phyloP scores from a whole-genome alignment of 64 coral and sea anemone genomes.

The Hydrozoanthus tunicans region DNA sequence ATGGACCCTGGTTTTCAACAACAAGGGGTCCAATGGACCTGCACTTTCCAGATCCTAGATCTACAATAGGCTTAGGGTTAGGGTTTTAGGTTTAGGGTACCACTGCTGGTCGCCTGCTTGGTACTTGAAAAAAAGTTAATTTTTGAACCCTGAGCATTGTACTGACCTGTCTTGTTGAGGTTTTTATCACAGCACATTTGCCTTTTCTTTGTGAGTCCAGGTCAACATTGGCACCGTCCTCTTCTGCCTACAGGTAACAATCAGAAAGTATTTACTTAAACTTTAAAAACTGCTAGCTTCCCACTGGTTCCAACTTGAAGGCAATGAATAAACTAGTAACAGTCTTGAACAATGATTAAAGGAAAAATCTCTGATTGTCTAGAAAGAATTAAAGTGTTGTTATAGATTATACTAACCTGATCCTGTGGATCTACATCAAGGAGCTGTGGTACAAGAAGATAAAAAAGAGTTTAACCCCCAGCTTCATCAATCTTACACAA shows the following conservation, averaged over 20 bases:
- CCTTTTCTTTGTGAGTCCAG: slow-evolving; percentile 99
- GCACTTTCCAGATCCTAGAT: background rate
- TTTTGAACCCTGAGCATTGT: background rate
- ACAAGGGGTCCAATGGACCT: too few relatives aligned
- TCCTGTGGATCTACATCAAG: slow-evolving; percentile 98
- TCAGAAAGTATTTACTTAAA: too few relatives aligned
- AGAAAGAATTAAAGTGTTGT: too few relatives aligned
- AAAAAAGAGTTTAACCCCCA: background rate
- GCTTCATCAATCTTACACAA: too few relatives aligned
- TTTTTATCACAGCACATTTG: slow-evolving; percentile 99
- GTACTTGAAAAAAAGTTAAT: background rate
- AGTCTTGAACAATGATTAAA: too few relatives aligned
- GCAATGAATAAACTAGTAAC: too few relatives aligned
- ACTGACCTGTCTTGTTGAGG: slow-evolving; percentile 97
- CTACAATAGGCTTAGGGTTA: too few relatives aligned
- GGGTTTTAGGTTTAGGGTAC: too few relatives aligned
- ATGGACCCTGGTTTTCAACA: too few relatives aligned
- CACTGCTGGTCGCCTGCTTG: background rate
- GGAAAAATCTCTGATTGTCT: too few relatives aligned
- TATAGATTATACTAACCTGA: slow-evolving; percentile 59
- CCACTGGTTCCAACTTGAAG: too few relatives aligned
- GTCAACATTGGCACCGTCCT: slow-evolving; percentile 99
- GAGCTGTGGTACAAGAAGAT: slow-evolving; percentile 59
- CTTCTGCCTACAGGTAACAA: slow-evolving; percentile 69
- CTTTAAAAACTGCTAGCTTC: too few relatives aligned